Evolutionary conservation across 2,888 invertebrate genomes (phyloP).

Genomic region (Sesia bembeciformis): DNA sequence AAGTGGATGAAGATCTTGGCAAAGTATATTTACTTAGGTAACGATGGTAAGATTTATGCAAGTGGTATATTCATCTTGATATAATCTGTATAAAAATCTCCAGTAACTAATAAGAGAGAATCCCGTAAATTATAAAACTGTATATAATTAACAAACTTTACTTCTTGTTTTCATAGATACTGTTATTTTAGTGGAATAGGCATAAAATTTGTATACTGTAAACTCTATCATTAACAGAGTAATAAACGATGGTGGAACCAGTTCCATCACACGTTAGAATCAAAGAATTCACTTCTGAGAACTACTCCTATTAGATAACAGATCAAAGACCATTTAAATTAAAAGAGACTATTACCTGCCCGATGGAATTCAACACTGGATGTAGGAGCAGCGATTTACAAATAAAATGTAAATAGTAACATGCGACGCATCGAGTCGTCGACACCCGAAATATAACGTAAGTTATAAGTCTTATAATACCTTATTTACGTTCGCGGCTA

Average conservation of each 20-base stretch:
- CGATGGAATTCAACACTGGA: slow-evolving; percentile 21
- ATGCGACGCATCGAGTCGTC: slow-evolving; percentile 3
- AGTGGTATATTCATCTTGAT: too few species aligned
- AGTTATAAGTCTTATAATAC: slow-evolving; percentile 29
- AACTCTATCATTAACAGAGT: slow-evolving; percentile 44
- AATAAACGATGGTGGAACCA: slow-evolving; percentile 42
- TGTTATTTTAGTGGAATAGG: slow-evolving; percentile 3
- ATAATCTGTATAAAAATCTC: too few species aligned
- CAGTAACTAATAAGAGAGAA: too few species aligned
- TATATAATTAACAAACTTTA: not conserved
- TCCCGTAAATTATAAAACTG: too few species aligned
- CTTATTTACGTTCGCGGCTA: slow-evolving; percentile 35
- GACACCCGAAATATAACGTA: slow-evolving; percentile 12
- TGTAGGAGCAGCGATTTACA: slow-evolving; percentile 13
- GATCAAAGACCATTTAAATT: slow-evolving; percentile 53
- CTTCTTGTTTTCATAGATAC: not conserved
- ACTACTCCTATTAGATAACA: slow-evolving; percentile 61
- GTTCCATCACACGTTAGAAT: slow-evolving; percentile 38
- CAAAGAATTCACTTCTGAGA: slow-evolving; percentile 48
- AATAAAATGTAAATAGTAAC: slow-evolving; percentile 11
- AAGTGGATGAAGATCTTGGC: too few species aligned
- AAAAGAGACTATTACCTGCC: slow-evolving; percentile 37
- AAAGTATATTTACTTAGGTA: too few species aligned
- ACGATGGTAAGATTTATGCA: too few species aligned
- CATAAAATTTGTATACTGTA: slow-evolving; percentile 32